Evolutionary conservation across 2,113 vertebrate genomes (phyloP).

Genomic region (Cettia cetti): DNA sequence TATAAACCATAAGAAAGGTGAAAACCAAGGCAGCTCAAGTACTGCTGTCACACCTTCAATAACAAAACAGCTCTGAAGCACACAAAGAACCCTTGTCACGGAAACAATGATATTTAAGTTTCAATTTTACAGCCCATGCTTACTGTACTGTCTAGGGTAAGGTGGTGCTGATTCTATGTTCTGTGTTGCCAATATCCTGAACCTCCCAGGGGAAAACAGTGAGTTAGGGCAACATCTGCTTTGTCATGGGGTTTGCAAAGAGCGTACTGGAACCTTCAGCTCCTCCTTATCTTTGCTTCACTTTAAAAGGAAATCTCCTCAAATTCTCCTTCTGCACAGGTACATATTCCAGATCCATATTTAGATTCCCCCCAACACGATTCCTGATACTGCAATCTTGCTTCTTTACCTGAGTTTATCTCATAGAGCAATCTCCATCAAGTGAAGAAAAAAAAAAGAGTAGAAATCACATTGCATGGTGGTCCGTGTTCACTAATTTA

Average conservation of each 20-base stretch:
- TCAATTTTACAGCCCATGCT: background rate
- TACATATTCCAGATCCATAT: background rate
- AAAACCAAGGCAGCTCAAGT: background rate
- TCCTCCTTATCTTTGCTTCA: background rate
- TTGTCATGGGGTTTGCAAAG: background rate
- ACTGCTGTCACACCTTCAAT: background rate
- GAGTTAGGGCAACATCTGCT: background rate
- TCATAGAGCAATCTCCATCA: background rate
- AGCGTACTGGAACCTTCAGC: background rate
- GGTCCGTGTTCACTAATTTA: slow-evolving; percentile 57
- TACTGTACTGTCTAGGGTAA: background rate
- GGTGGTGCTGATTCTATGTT: background rate
- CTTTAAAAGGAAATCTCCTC: background rate
- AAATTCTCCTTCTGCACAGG: background rate
- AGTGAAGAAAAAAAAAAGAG: background rate
- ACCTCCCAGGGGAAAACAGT: background rate
- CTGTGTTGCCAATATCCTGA: background rate
- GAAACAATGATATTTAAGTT: background rate
- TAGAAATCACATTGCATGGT: slow-evolving; percentile 30
- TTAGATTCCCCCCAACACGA: background rate
- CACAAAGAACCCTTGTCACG: background rate
- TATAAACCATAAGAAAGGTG: background rate
- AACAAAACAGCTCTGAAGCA: background rate
- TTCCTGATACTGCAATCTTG: background rate
- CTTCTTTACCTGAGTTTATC: background rate